phyloP scores from a whole-genome alignment of 2,797 vertebrate species.

The Melopsittacus undulatus region DNA sequence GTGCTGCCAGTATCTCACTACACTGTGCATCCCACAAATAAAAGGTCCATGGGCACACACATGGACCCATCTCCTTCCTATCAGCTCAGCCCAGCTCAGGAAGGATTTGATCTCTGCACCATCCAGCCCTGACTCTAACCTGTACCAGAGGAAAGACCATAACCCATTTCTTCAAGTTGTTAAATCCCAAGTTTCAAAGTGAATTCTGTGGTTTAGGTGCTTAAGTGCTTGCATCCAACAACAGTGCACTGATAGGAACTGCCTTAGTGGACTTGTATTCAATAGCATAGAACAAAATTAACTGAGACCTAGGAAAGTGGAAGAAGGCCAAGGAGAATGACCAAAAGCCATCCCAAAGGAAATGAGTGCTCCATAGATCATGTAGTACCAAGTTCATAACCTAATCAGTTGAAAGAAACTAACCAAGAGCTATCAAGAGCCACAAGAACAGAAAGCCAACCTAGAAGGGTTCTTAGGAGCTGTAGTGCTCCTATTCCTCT shows the following conservation, averaged over 20 bases:
- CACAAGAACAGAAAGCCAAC: not conserved
- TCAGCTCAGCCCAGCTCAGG: not conserved
- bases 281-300: not conserved
- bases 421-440: not conserved
- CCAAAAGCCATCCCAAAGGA: not conserved
- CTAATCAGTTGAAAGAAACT: not conserved
- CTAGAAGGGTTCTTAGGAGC: fast-evolving
- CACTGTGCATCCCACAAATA: not conserved
- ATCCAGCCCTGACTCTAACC: not conserved
- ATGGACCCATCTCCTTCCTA: not conserved
- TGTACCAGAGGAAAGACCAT: not conserved
- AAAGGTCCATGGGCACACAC: not conserved
- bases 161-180: not conserved
- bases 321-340: not conserved
- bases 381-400: not conserved
- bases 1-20: not conserved
- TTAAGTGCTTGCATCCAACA: not conserved
- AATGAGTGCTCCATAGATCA: not conserved
- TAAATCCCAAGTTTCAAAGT: not conserved
- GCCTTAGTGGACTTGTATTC: not conserved
- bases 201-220: fast-evolving
- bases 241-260: fast-evolving
- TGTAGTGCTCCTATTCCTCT: not conserved
- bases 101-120: not conserved
- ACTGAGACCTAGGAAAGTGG: not conserved